Conservation (phyloP, 1,140 invertebrate genomes). For the Drosophila mojavensis region DNA sequence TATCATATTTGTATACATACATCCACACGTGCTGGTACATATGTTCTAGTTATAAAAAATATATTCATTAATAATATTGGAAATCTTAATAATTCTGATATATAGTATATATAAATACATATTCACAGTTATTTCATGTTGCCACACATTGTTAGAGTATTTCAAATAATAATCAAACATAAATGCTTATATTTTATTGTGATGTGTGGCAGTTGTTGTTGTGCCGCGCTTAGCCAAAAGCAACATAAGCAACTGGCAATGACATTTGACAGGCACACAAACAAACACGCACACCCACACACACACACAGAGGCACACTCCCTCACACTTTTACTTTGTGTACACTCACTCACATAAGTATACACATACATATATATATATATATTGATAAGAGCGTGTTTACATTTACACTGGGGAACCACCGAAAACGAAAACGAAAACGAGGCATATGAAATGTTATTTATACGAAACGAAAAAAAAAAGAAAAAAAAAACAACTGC, state of each 20-base stretch:
- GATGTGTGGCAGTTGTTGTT: slow-evolving; percentile 63
- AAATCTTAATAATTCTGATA: no score
- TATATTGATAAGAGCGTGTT: slow-evolving; percentile 68
- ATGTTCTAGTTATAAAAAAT: no score
- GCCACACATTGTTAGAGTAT: slow-evolving; percentile 33
- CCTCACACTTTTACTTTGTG: slow-evolving; percentile 27
- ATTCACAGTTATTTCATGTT: no score
- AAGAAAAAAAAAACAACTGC: slow-evolving; percentile 22
- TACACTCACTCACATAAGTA: slow-evolving; percentile 48
- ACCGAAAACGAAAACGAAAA: slow-evolving; percentile 44
- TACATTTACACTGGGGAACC: slow-evolving; percentile 71
- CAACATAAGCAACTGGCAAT: slow-evolving; percentile 76
- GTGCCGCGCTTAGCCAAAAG: slow-evolving; percentile 61
- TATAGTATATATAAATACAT: no score
- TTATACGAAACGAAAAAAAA: slow-evolving; percentile 21
- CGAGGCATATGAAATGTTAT: slow-evolving; percentile 51
- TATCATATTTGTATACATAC: no score
- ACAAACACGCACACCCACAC: slow-evolving; percentile 31
- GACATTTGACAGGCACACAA: slow-evolving; percentile 67
- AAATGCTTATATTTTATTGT: slow-evolving; percentile 73
- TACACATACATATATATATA: slow-evolving; percentile 16
- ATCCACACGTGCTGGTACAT: no score
- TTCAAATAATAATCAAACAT: slow-evolving; percentile 69
- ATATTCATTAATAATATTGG: no score
- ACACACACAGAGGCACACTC: background rate